Percentiles rank a stretch among this genome's conserved stretches.
Evolutionary conservation across 2,113 vertebrate genomes (phyloP).

Genomic region (Rostratula benghalensis): DNA sequence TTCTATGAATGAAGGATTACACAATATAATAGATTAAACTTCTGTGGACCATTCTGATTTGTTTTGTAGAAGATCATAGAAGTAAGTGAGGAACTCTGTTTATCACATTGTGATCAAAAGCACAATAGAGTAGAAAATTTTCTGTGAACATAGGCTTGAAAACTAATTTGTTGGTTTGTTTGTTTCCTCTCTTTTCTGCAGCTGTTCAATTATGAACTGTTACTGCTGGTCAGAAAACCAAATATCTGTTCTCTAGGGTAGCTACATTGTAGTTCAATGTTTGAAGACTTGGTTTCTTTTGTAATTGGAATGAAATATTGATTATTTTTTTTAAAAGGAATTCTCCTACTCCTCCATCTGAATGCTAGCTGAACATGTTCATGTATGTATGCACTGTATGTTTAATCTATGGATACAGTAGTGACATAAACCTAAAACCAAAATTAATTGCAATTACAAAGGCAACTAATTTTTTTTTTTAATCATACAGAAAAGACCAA

Average conservation of each 20-base stretch:
- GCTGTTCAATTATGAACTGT: conserved; percentile 35
- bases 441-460: background rate
- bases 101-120: background rate
- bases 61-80: background rate
- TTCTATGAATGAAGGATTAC: background rate
- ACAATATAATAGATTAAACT: background rate
- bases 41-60: background rate
- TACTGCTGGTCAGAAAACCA: conserved; percentile 49
- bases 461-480: background rate
- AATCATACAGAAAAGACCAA: background rate
- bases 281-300: conserved; percentile 39
- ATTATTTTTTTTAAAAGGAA: background rate
- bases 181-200: conserved; percentile 48
- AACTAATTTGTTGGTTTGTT: conserved; percentile 43
- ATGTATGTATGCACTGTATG: too few relatives aligned
- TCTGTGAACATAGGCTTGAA: conserved; percentile 12
- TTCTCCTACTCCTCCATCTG: background rate
- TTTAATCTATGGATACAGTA: background rate
- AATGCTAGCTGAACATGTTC: background rate
- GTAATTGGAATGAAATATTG: conserved; percentile 24
- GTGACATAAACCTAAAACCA: background rate
- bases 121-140: background rate
- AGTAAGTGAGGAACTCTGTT: background rate
- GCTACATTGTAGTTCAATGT: background rate
- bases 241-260: conserved; percentile 32